A percentile compares a stretch with the other conserved stretches of the same genome.
These are phyloP conservation scores for Hydrozoanthus gracilis DNA, from an alignment of 92 coral and sea anemone genomes.

Conservation along the genomic window DNA sequence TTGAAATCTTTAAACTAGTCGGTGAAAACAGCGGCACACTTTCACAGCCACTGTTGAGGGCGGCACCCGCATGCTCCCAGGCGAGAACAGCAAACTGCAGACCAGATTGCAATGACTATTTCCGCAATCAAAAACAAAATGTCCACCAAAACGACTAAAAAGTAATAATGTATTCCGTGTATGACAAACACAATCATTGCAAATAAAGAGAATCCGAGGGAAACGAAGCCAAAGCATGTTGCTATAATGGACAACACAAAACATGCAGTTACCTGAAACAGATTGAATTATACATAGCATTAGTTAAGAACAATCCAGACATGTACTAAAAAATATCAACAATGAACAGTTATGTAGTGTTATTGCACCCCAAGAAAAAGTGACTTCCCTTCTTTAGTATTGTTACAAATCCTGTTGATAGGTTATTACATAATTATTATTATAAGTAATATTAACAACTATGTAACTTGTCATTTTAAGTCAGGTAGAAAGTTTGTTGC, in stretches of 20 bases:
- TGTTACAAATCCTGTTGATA: no score
- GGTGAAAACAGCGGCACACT: no score
- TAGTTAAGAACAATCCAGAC: neutral
- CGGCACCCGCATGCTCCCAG: constrained; percentile 18
- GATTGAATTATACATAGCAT: neutral
- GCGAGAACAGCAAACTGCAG: constrained; percentile 17
- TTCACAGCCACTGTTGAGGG: no score
- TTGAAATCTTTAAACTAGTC: no score
- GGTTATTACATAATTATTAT: no score
- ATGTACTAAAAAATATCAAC: no score
- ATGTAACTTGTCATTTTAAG: no score
- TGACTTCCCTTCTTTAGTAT: no score
- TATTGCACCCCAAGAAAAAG: no score
- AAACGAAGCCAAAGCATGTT: neutral
- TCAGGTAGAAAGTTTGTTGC: no score
- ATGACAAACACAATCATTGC: neutral
- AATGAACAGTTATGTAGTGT: no score
- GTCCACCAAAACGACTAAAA: neutral
- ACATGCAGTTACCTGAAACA: constrained; percentile 24
- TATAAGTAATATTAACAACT: no score
- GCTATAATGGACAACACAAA: constrained; percentile 26
- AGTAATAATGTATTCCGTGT: neutral
- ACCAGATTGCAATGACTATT: constrained; percentile 15
- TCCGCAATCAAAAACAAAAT: neutral
- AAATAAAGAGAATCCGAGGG: neutral